phyloP scores from a whole-genome alignment of 2,888 invertebrate species.

The Melanostoma mellinum region DNA sequence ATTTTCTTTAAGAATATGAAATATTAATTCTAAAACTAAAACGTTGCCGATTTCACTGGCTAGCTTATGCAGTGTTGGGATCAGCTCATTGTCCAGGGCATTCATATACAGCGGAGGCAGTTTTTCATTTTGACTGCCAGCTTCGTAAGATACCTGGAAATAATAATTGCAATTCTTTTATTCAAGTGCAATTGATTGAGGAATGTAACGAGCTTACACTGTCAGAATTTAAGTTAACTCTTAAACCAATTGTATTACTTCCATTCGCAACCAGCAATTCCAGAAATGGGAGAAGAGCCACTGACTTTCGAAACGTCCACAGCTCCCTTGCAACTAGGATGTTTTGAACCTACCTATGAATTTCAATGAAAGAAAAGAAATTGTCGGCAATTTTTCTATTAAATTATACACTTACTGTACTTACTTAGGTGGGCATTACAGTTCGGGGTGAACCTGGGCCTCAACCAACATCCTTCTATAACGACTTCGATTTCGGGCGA shows the following conservation, averaged over 20 bases:
- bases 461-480: too few relatives aligned
- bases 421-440: too few relatives aligned
- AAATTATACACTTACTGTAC: too few relatives aligned
- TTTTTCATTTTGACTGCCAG: constrained; percentile 87
- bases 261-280: constrained; percentile 87
- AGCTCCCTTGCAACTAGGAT: constrained; percentile 83
- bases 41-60: constrained; percentile 86
- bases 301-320: constrained; percentile 89
- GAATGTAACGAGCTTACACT: constrained; percentile 83
- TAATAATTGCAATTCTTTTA: constrained; percentile 2
- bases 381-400: too few relatives aligned
- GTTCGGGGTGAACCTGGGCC: too few relatives aligned
- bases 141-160: constrained; percentile 90
- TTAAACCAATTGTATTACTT: constrained; percentile 87
- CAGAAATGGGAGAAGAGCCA: constrained; percentile 88
- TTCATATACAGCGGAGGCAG: constrained; percentile 89
- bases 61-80: constrained; percentile 90
- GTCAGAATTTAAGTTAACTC: constrained; percentile 89
- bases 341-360: constrained; percentile 16
- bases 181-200: not conserved
- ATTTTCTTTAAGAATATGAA: constrained; percentile 87
- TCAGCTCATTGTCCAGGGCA: constrained; percentile 90
- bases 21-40: constrained; percentile 89
- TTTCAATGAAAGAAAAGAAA: not conserved
- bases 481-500: too few relatives aligned